phyloP scores from a whole-genome alignment of 2,888 invertebrate genomes.

The Amblyjoppa fuscipennis region DNA sequence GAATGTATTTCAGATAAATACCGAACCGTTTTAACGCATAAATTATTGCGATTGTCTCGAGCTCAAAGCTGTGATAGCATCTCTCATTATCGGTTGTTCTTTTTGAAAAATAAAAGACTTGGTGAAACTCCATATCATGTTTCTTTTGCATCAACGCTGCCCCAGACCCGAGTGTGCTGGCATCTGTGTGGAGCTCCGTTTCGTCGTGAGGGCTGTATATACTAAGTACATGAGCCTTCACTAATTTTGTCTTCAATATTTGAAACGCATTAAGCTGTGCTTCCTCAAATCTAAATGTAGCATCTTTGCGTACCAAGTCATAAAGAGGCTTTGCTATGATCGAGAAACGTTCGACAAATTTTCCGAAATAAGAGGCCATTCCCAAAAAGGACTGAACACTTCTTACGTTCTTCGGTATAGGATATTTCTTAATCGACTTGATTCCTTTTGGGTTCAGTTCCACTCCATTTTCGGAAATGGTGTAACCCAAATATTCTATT shows the following conservation, averaged over 20 bases:
- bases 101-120: conserved; percentile 78
- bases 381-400: conserved; percentile 75
- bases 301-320: conserved; percentile 70
- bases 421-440: conserved; percentile 71
- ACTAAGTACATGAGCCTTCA: conserved; percentile 71
- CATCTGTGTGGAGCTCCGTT: conserved; percentile 81
- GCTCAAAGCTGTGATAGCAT: conserved; percentile 78
- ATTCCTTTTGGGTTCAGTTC: conserved; percentile 66
- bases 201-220: conserved; percentile 76
- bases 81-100: conserved; percentile 73
- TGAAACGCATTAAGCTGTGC: conserved; percentile 71
- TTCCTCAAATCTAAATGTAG: conserved; percentile 74
- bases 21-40: conserved; percentile 72
- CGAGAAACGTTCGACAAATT: conserved; percentile 72
- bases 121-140: conserved; percentile 73
- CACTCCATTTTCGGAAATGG: conserved; percentile 68
- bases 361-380: conserved; percentile 73
- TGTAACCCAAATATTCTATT: conserved; percentile 73
- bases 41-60: conserved; percentile 74
- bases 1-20: conserved; percentile 72
- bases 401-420: conserved; percentile 68
- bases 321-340: conserved; percentile 76
- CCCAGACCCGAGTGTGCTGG: conserved; percentile 76
- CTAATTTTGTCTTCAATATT: conserved; percentile 66
- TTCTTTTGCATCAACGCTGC: conserved; percentile 78